phyloP scores from a whole-genome alignment of 2,797 vertebrate species.

The Phoebastria nigripes region DNA sequence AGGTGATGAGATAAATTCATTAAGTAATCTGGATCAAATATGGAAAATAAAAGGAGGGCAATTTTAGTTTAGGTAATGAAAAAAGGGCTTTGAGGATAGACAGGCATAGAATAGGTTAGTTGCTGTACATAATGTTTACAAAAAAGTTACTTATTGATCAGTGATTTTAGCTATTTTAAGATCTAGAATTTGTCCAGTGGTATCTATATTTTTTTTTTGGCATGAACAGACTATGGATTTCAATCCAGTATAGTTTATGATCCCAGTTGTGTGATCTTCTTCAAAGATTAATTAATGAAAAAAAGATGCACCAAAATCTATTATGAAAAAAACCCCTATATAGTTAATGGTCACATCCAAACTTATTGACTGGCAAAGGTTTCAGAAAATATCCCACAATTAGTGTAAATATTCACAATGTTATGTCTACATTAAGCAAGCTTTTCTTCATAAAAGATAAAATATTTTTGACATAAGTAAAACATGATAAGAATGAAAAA shows the following conservation, averaged over 20 bases:
- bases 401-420: not conserved
- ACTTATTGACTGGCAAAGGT: not conserved
- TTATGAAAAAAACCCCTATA: not conserved
- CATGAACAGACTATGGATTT: not conserved
- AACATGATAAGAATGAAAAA: not conserved
- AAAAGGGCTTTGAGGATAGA: not conserved
- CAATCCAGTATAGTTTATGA: not conserved
- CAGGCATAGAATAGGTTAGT: not conserved
- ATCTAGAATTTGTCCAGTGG: not conserved
- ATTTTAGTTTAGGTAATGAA: not conserved
- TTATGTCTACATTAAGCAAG: not conserved
- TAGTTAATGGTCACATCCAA: not conserved
- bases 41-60: not conserved
- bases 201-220: not conserved
- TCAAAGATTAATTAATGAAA: not conserved
- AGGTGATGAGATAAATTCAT: not conserved
- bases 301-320: not conserved
- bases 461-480: not conserved
- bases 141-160: not conserved
- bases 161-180: not conserved
- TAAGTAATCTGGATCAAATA: not conserved
- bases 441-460: not conserved
- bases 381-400: not conserved
- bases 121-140: not conserved
- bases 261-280: not conserved